Conservation (phyloP, 2,888 invertebrate species). For the Hirtodrosophila histrioides region DNA sequence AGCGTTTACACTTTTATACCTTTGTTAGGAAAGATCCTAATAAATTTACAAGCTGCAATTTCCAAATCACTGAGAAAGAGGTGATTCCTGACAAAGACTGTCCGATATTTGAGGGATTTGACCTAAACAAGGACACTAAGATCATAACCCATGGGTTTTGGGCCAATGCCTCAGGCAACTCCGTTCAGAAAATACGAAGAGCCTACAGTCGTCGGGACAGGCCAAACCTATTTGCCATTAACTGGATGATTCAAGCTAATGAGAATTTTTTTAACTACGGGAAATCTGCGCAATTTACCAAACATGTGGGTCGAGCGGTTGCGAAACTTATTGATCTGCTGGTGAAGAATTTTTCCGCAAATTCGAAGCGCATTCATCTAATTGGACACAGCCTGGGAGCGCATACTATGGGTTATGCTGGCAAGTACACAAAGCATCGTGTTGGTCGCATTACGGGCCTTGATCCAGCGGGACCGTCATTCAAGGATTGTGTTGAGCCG, state of each 20-base stretch:
- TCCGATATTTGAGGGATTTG: conserved; percentile 72
- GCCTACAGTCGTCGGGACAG: conserved; percentile 79
- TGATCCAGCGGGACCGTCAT: conserved; percentile 87
- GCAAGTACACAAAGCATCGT: conserved; percentile 84
- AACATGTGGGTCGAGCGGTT: conserved; percentile 82
- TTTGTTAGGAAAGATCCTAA: conserved; percentile 59
- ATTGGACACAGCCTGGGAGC: conserved; percentile 87
- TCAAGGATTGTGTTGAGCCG: conserved; percentile 82
- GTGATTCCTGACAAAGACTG: conserved; percentile 82
- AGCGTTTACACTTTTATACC: not conserved
- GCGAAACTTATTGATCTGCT: conserved; percentile 82
- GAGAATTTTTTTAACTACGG: conserved; percentile 83
- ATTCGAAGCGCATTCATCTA: conserved; percentile 81
- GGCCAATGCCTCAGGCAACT: conserved; percentile 82
- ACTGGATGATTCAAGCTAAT: conserved; percentile 83
- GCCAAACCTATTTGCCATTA: conserved; percentile 83
- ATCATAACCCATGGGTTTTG: conserved; percentile 84
- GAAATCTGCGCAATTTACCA: conserved; percentile 82
- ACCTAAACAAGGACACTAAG: conserved; percentile 82
- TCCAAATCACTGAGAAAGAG: conserved; percentile 70
- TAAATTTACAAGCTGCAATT: conserved; percentile 59
- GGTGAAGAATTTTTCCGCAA: conserved; percentile 73
- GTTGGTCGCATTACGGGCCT: conserved; percentile 87
- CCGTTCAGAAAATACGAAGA: conserved; percentile 83
- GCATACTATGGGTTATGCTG: conserved; percentile 87